Base-by-base conservation (phyloP, 1,140 invertebrate species). In the Drosophila saltans region DNA sequence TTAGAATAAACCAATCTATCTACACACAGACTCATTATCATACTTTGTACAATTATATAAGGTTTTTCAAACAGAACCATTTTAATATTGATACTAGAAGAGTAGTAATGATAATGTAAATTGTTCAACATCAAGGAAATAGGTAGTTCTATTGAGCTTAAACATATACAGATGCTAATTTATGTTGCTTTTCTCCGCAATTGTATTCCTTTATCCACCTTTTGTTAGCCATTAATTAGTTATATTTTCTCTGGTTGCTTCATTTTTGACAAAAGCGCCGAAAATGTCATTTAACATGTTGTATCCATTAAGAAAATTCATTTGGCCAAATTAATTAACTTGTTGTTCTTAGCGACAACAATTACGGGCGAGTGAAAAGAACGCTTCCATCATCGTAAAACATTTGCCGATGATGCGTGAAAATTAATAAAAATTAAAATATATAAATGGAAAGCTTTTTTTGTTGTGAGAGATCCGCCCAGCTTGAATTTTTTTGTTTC, bases 261-360 rank as follows among this genome's bases (percentile, higher is more conserved):
- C 16, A 16, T 16, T 16, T 16, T 77, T 82, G 76, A 82, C 72
- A 86, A 82, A 82, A 86, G 79, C 77, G 80, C 68, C 80, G 77
- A 88, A 72, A 80, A 78, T 72, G 41, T 68, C 84, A 89, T 88
- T 83, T 78, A 88, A 81, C 84, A 88, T 88, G 84, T 89, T 88
- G 84, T 88, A 89, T 59, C 80, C 84, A 88, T 88, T 88, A 88
- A 88, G 84, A 58, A 69, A 75, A 84, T 71, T 89, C 84, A 84
- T 84, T 84, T 83, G 72, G 81, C 68, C 80, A 89, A 88, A 88
- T 88, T 88, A 88, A 88, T 88, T 88, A 88, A 81, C 80, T 88
- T 88, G 84, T 89, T 88, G 85, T 89, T 89, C 80, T 69, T 88
- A 77, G 83, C 84, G 84, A 73, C 84, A 80, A 78, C 84, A 88